phyloP scores from a whole-genome alignment of 2,797 vertebrate species.

The Enteromius anoplus region DNA sequence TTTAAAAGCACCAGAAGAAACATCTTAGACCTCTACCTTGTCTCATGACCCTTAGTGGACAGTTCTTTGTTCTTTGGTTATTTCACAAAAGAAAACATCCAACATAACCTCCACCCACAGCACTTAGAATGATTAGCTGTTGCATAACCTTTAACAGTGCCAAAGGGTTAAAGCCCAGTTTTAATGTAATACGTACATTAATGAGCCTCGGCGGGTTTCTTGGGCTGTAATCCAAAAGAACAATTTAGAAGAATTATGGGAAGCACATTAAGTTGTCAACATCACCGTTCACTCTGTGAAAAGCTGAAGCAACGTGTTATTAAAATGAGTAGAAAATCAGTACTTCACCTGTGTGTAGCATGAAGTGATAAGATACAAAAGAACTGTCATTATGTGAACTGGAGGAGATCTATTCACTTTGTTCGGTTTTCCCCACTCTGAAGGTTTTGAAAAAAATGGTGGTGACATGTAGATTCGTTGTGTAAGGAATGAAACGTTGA shows the following conservation, averaged over 20 bases:
- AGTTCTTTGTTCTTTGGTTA: constrained; percentile 55
- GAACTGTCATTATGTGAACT: constrained; percentile 22
- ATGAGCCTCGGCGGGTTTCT: constrained; percentile 65
- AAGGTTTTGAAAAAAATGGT: constrained; percentile 37
- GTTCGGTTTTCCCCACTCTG: constrained; percentile 18
- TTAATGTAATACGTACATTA: constrained; percentile 75
- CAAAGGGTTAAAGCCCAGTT: constrained; percentile 76
- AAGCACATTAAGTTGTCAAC: constrained; percentile 78
- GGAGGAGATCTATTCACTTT: constrained; percentile 6
- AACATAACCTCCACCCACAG: constrained; percentile 66
- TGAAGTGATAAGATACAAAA: constrained; percentile 41
- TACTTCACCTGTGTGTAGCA: constrained; percentile 43
- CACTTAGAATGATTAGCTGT: constrained; percentile 79
- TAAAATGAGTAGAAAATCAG: constrained; percentile 61
- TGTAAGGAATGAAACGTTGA: constrained; percentile 34
- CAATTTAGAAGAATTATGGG: constrained; percentile 79
- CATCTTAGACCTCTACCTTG: constrained; percentile 4
- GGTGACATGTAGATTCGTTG: constrained; percentile 48
- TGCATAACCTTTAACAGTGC: constrained; percentile 73
- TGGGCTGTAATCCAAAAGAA: constrained; percentile 76
- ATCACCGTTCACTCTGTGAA: constrained; percentile 67
- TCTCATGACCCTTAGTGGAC: constrained; percentile 25
- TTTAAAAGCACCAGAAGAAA: constrained; percentile 3
- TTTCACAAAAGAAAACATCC: constrained; percentile 63
- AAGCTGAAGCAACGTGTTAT: constrained; percentile 67